A percentile compares a stretch with the other conserved stretches of the same genome.
Conservation (phyloP, 2,888 invertebrate genomes). For the Caenorhabditis sp. region DNA sequence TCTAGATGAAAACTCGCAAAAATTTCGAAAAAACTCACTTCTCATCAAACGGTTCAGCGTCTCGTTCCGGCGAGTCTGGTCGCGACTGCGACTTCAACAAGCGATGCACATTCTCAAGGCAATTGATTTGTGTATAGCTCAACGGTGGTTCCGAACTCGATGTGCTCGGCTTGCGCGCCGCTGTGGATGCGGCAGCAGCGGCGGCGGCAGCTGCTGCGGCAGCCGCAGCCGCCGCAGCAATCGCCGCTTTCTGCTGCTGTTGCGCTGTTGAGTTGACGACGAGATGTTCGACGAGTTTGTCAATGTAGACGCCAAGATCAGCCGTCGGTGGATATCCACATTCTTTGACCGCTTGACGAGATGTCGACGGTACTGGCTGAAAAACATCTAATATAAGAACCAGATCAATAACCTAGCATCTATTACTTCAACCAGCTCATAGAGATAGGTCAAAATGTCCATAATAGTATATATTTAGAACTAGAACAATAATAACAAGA, state of each 20-base stretch:
- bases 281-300: conserved; percentile 54
- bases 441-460: conserved; percentile 32
- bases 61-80: conserved; percentile 37
- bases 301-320: conserved; percentile 55
- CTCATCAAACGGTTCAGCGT: conserved; percentile 39
- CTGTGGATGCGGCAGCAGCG: conserved; percentile 6
- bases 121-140: conserved; percentile 65
- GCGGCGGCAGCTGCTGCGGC: conserved; percentile 25
- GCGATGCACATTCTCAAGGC: conserved; percentile 69
- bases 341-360: conserved; percentile 13
- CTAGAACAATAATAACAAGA: background rate
- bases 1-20: too few relatives aligned
- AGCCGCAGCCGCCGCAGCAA: conserved; percentile 33
- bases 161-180: conserved; percentile 5
- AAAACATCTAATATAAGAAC: conserved; percentile 13
- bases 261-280: conserved; percentile 48
- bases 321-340: background rate
- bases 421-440: conserved; percentile 33
- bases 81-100: conserved; percentile 63
- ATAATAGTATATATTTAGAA: conserved; percentile 8
- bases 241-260: conserved; percentile 31
- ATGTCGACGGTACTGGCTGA: conserved; percentile 52
- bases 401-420: too few relatives aligned
- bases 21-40: conserved; percentile 21
- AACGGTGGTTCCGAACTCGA: conserved; percentile 42